Evolutionary conservation across 2,888 invertebrate species (phyloP).

Genomic region (Bombylius discolor): DNA sequence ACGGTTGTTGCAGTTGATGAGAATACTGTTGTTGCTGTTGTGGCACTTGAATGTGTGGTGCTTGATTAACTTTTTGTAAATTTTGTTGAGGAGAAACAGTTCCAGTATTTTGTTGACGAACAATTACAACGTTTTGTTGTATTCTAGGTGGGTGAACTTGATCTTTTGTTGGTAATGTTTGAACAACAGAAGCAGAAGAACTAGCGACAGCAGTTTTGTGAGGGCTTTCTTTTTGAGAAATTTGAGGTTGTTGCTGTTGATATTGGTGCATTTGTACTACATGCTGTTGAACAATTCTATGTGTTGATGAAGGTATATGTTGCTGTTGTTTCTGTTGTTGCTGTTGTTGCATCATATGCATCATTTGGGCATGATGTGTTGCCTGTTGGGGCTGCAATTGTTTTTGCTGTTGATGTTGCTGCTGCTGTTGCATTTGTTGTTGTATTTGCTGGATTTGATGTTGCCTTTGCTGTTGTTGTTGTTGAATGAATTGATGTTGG

Average conservation of each 20-base stretch:
- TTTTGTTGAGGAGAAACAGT: constrained; percentile 1
- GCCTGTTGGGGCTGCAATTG: not conserved
- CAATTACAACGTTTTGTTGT: constrained; percentile 11
- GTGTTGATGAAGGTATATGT: constrained; percentile 10
- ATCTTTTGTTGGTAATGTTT: constrained; percentile 6
- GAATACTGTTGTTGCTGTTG: not conserved
- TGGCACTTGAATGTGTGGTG: not conserved
- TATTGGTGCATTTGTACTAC: constrained; percentile 1
- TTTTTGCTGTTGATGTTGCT: constrained; percentile 10
- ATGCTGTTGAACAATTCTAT: constrained; percentile 10
- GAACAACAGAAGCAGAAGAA: constrained; percentile 2
- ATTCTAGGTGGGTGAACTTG: constrained; percentile 1
- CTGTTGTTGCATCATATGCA: constrained; percentile 18
- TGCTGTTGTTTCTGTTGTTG: constrained; percentile 18
- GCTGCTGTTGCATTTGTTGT: constrained; percentile 28
- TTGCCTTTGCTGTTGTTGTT: constrained; percentile 17
- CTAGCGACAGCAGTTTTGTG: constrained; percentile 4
- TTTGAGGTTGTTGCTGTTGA: not conserved
- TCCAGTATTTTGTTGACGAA: constrained; percentile 8
- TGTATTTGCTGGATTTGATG: constrained; percentile 25
- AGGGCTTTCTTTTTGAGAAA: constrained; percentile 4
- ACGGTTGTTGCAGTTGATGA: not conserved
- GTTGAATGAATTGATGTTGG: constrained; percentile 11
- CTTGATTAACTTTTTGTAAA: not conserved
- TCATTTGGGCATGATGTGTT: constrained; percentile 16